Base-by-base conservation (phyloP, 2,888 invertebrate species). In the Miltochrista miniata region DNA sequence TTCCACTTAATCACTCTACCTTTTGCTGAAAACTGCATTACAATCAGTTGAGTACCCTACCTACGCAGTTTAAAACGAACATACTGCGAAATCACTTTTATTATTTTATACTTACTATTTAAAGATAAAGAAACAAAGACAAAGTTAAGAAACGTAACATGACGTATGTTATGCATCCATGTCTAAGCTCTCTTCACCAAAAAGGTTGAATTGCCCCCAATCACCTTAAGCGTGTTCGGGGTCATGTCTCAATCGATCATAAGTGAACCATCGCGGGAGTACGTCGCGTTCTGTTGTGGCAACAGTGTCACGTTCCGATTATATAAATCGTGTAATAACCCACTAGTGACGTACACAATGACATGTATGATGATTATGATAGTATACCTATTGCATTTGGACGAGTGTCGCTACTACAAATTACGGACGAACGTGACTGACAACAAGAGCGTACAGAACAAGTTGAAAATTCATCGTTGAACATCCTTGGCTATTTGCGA, bases 311-410 rank as follows among this genome's bases (percentile, higher is more conserved):
- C 56, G 51, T 36, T 47, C 45, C 52, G 48, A 62, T 79, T 78
- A 78, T 64, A 70, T 73, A 76, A 75, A 65, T 64, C 56, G 58
- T 52, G 68, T 68, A 68, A 68, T 68, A 64, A 58, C 57, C 49
- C 47, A 51, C 56, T 24, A 24, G 18, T 65, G 65, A 66, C 70
- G 57, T 59, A 41, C 54, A 33, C 51, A 53, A 48, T 48, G 54
- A 42, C 50, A 47, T 51, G 53, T 57, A 54, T 15, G 47, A 39
- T 29, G 45, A 35, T 35, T 35, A 18, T 49, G 45, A 53, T 47
- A 50, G 41, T 44, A 39, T 47, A 54, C n/a, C n/a, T n/a, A 56
- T 48, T 44, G 36, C 44, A 36, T 36, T 48, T 39, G 45, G 42
- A 41, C 43, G 41, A 44, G 47, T 15, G 44, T 44, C 48, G 55